phyloP scores from a whole-genome alignment of 2,113 vertebrate species.

The Cacatua alba region DNA sequence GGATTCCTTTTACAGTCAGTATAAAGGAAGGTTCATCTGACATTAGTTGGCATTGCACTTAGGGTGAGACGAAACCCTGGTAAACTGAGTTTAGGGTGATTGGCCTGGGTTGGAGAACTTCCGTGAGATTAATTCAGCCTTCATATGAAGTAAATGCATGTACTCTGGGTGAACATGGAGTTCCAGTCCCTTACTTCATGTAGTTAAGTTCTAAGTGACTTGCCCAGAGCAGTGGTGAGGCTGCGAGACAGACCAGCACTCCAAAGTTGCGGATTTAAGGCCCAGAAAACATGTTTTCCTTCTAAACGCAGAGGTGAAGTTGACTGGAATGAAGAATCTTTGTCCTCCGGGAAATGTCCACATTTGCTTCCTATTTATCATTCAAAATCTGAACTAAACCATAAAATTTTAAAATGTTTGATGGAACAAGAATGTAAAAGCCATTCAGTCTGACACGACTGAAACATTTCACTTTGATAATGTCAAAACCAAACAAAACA shows the following conservation, averaged over 20 bases:
- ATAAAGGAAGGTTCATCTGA: neutral
- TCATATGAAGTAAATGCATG: neutral
- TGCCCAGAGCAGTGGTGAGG: neutral
- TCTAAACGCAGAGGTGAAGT: neutral
- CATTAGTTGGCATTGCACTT: neutral
- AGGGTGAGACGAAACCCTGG: neutral
- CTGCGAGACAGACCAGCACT: neutral
- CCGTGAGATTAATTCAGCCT: neutral
- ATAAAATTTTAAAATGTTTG: neutral
- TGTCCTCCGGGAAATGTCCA: neutral
- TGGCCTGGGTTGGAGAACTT: accelerated
- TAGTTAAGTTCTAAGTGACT: neutral
- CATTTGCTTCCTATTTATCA: conserved; percentile 12
- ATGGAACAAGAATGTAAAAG: neutral
- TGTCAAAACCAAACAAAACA: neutral
- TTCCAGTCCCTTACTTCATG: neutral
- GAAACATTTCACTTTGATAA: conserved; percentile 7
- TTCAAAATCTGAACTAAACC: neutral
- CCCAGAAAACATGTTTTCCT: neutral
- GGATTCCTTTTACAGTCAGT: neutral
- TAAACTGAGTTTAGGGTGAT: neutral
- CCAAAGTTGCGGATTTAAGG: neutral
- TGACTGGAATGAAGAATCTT: neutral
- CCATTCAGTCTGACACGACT: neutral
- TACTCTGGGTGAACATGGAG: neutral